Base-by-base conservation (phyloP, 2,888 invertebrate genomes). In the Chaetogeoica ovagalla region DNA sequence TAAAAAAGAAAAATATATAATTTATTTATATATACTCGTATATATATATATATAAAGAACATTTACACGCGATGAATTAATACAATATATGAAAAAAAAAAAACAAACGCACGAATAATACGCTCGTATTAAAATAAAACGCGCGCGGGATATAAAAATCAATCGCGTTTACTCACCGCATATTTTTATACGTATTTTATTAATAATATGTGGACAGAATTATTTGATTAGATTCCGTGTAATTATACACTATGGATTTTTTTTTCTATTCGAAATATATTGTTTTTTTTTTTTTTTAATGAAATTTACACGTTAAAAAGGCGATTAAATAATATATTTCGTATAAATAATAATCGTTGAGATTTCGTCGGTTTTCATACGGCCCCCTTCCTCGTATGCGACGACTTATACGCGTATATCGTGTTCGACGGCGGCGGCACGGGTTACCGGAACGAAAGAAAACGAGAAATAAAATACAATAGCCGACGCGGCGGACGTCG, bases 91-190 rank as follows among this genome's bases (percentile, higher is more conserved):
- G 11, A 48, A 48, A 13, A 48, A 48, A 48, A 11, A 48, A 11
- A 48, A 48, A 48, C 30, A 30, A 1, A 30, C 30, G 4, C 30
- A 30, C 30, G 30, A 30, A 30, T 30, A 30, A 30, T 30, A 30
- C n/a, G n/a, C n/a, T 48, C 2, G 13, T 43, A 59, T 21, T 19
- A 39, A 59, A 23, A 57, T 7, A 71, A 23, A 9, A 43, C 2
- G 43, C 43, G 43, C 43, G 9, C 43, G 43, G 9, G 0, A 43
- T 17, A 13, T 23, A 48, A 55, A 30, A 30, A 69, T 68, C 8
- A n/a, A 8, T 69, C 19, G 69, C 19, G 52, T 63, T 73, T 63
- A 73, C 52, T 73, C 52, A 63, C 62, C 48, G 48, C 15, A 48
- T 48, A 48, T 15, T 13, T 43, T 6, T 39, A 48, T 48, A 8